Percentiles rank a stretch among this genome's conserved stretches.
phyloP scores from a whole-genome alignment of 2,888 invertebrate genomes.

The Bhutanitis thaidina region DNA sequence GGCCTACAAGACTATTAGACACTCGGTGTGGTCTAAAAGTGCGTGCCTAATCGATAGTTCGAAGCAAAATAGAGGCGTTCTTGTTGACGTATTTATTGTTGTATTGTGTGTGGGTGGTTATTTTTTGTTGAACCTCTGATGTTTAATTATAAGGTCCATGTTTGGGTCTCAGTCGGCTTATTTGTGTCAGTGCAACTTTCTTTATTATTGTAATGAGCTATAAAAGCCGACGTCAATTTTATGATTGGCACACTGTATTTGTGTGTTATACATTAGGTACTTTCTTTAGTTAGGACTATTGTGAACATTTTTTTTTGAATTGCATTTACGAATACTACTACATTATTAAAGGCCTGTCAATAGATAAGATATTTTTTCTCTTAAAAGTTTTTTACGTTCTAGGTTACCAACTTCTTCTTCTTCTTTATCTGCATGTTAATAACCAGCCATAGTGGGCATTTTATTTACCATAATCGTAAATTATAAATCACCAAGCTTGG shows the following conservation, averaged over 20 bases:
- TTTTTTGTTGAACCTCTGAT: conserved; percentile 27
- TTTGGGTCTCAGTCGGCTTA: conserved; percentile 17
- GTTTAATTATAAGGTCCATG: conserved; percentile 21
- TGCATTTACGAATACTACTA: too few relatives aligned
- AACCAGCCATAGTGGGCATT: too few relatives aligned
- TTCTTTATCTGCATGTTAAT: too few relatives aligned
- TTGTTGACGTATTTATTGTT: conserved; percentile 35
- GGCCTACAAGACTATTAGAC: conserved; percentile 33
- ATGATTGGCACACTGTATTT: neutral
- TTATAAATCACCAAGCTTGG: too few relatives aligned
- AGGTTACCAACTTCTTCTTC: too few relatives aligned
- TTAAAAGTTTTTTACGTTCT: too few relatives aligned
- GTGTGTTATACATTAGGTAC: neutral
- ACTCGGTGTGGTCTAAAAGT: conserved; percentile 40
- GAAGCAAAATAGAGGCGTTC: conserved; percentile 37
- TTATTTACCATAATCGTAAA: too few relatives aligned
- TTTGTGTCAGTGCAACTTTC: conserved; percentile 16
- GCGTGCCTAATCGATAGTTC: conserved; percentile 39
- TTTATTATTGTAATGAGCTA: conserved; percentile 1
- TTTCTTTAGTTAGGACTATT: too few relatives aligned
- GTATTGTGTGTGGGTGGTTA: conserved; percentile 35
- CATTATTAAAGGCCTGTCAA: too few relatives aligned
- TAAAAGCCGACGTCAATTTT: neutral
- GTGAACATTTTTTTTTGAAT: too few relatives aligned
- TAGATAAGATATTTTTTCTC: too few relatives aligned